Evolutionary conservation across 2,113 vertebrate species (phyloP).

Genomic region (Cardinalis cardinalis): DNA sequence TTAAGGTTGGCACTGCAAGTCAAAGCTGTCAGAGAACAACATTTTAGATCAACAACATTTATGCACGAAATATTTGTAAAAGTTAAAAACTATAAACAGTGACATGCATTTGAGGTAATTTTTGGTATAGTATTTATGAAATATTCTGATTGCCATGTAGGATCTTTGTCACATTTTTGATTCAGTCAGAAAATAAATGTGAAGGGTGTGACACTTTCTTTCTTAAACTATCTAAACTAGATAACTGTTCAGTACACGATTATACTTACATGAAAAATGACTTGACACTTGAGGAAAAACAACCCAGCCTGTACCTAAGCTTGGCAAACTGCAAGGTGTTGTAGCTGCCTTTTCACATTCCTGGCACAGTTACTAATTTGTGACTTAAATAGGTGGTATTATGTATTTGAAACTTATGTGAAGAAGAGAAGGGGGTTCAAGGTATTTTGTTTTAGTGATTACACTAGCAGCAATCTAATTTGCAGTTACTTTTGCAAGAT

Average conservation of each 20-base stretch:
- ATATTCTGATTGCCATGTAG: not conserved
- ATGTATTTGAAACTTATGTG: not conserved
- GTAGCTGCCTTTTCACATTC: not conserved
- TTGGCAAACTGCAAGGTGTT: not conserved
- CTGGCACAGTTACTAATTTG: not conserved
- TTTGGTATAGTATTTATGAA: not conserved
- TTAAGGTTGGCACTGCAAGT: not conserved
- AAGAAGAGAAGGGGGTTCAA: not conserved
- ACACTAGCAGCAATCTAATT: not conserved
- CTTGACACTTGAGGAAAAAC: not conserved
- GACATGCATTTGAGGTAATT: not conserved
- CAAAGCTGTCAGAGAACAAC: not conserved
- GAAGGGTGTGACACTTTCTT: not conserved
- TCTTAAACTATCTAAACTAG: not conserved
- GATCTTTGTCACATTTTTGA: not conserved
- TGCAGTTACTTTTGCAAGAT: not conserved
- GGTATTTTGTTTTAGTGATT: not conserved
- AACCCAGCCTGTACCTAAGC: not conserved
- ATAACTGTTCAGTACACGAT: not conserved
- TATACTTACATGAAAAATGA: not conserved
- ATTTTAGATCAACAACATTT: not conserved
- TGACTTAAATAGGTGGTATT: not conserved
- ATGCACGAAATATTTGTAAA: not conserved
- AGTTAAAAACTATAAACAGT: not conserved
- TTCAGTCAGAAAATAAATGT: not conserved